These are phyloP conservation scores for Eilema sororculum DNA, from an alignment of 2,888 invertebrate genomes.

Conservation along the genomic window DNA sequence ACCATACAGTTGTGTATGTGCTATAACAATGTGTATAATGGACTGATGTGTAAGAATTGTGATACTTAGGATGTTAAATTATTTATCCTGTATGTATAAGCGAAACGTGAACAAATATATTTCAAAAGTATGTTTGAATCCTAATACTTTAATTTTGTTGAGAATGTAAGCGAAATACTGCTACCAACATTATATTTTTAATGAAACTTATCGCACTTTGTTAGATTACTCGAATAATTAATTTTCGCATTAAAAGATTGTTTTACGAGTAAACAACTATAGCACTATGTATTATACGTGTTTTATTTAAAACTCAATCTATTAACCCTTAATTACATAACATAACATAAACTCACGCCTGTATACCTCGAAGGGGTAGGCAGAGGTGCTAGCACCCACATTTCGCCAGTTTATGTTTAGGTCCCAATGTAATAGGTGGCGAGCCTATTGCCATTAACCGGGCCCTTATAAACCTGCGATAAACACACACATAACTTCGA, in stretches of 20 bases:
- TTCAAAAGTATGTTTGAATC: conserved; percentile 34
- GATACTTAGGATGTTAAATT: conserved; percentile 73
- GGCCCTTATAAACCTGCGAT: too few relatives aligned
- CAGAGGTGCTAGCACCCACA: too few relatives aligned
- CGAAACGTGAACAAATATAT: conserved; percentile 49
- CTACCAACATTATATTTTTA: conserved; percentile 26
- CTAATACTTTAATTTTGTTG: conserved; percentile 25
- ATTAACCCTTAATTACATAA: too few relatives aligned
- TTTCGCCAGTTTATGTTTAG: too few relatives aligned
- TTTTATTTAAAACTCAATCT: conserved; percentile 34
- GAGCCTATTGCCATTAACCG: too few relatives aligned
- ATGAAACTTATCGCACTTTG: conserved; percentile 30
- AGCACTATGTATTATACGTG: conserved; percentile 32
- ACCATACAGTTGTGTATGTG: conserved; percentile 41
- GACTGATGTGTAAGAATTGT: conserved; percentile 82
- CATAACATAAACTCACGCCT: too few relatives aligned
- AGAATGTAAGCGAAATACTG: conserved; percentile 20
- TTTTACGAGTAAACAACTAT: conserved; percentile 35
- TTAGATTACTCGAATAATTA: conserved; percentile 38
- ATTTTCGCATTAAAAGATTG: conserved; percentile 31
- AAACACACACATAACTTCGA: too few relatives aligned
- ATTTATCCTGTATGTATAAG: conserved; percentile 50
- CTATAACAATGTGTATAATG: conserved; percentile 61
- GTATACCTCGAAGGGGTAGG: too few relatives aligned
- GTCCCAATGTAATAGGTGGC: too few relatives aligned